A percentile compares a stretch with the other conserved stretches of the same genome.
Evolutionary conservation across 2,797 vertebrate genomes (phyloP).

Genomic region (Sebastes trivittatus): DNA sequence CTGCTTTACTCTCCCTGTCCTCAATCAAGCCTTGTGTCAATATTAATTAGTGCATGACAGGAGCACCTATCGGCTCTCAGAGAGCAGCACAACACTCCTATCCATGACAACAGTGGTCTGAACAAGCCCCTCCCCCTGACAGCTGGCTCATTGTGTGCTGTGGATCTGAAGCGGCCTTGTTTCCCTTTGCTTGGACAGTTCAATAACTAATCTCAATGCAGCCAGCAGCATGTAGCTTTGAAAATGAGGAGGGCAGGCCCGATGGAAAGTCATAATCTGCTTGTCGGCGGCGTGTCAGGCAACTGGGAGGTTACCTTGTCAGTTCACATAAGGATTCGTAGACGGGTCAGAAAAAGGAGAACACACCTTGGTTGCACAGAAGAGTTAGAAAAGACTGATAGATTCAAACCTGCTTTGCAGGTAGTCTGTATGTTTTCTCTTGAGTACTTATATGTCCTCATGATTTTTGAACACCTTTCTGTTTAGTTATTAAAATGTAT

Average conservation of each 20-base stretch:
- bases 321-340: slow-evolving; percentile 40
- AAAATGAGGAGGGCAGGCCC: slow-evolving; percentile 60
- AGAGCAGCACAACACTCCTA: slow-evolving; percentile 54
- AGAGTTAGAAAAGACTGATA: neutral
- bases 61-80: slow-evolving; percentile 55
- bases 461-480: neutral
- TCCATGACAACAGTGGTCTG: slow-evolving; percentile 68
- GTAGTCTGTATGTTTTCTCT: neutral
- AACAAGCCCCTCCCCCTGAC: slow-evolving; percentile 74
- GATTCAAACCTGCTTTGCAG: neutral
- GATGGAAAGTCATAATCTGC: slow-evolving; percentile 60
- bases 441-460: neutral
- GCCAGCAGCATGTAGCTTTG: slow-evolving; percentile 68
- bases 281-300: slow-evolving; percentile 26
- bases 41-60: slow-evolving; percentile 57
- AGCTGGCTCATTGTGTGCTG: slow-evolving; percentile 80
- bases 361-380: neutral
- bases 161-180: slow-evolving; percentile 73
- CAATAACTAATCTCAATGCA: slow-evolving; percentile 83
- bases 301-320: slow-evolving; percentile 24
- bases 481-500: neutral
- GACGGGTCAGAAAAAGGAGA: neutral
- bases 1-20: slow-evolving; percentile 26
- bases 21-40: slow-evolving; percentile 63
- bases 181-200: slow-evolving; percentile 75